Conservation (phyloP, 1,140 invertebrate genomes). For the Triops longicaudatus region DNA sequence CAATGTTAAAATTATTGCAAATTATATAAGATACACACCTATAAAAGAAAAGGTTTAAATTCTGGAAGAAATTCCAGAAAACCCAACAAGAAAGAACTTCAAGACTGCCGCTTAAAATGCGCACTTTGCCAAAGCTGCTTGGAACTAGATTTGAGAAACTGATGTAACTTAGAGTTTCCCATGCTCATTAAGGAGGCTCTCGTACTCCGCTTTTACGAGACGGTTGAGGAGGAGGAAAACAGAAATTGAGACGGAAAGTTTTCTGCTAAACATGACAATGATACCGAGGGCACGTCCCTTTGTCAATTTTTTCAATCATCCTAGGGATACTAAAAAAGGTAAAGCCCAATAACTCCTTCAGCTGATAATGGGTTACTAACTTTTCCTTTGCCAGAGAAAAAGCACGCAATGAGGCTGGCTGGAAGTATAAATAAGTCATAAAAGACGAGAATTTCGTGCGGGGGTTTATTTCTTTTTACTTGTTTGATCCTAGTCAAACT, state of each 20-base stretch:
- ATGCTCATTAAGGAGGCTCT: too few species aligned
- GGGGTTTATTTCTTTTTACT: background rate
- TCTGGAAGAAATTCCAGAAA: too few species aligned
- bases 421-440: conserved; percentile 13
- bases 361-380: conserved; percentile 11
- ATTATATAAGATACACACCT: too few species aligned
- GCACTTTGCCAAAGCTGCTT: too few species aligned
- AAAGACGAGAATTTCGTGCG: conserved; percentile 1
- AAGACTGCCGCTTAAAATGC: too few species aligned
- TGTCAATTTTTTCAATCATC: background rate
- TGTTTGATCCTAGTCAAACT: background rate
- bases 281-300: background rate
- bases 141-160: too few species aligned
- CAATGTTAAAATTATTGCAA: too few species aligned
- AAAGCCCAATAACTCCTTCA: background rate
- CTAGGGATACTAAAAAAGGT: background rate
- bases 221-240: background rate
- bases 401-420: background rate
- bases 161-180: too few species aligned
- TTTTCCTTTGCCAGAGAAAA: background rate
- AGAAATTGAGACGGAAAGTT: background rate
- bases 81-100: too few species aligned
- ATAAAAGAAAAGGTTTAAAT: too few species aligned
- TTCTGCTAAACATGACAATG: background rate
- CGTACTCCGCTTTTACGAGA: too few species aligned